Conservation (phyloP, 2,888 invertebrate genomes). For the Hedychridium roseum region DNA sequence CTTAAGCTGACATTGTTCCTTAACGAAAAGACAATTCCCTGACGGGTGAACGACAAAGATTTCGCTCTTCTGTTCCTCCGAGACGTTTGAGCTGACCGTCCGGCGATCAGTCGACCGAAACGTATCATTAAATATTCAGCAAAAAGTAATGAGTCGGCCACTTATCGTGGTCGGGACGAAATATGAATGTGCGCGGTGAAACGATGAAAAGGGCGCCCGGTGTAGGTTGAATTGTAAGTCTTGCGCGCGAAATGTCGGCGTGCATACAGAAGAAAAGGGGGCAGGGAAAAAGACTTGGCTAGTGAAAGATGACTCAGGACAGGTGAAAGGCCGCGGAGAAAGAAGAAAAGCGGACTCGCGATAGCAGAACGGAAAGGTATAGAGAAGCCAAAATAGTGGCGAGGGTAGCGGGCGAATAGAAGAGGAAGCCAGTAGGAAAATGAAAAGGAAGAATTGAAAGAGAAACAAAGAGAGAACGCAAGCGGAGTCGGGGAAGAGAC, state of each 20-base stretch:
- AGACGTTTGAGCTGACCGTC: too few species aligned
- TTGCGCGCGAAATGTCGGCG: background rate
- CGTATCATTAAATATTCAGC: slow-evolving; percentile 40
- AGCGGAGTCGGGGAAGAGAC: slow-evolving; percentile 8
- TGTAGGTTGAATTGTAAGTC: background rate
- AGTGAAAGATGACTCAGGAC: too few species aligned
- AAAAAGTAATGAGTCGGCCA: slow-evolving; percentile 37
- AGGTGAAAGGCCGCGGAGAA: background rate
- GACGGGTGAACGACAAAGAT: too few species aligned
- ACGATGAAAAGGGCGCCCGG: slow-evolving; percentile 11
- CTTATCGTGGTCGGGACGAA: slow-evolving; percentile 34
- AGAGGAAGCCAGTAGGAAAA: slow-evolving; percentile 1
- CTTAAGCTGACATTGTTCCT: too few species aligned
- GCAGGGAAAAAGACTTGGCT: too few species aligned
- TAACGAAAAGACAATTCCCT: too few species aligned
- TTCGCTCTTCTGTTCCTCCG: too few species aligned
- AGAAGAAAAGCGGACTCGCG: background rate
- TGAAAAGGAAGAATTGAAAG: background rate
- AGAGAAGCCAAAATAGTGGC: background rate
- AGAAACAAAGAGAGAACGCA: background rate
- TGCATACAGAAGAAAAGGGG: slow-evolving; percentile 22
- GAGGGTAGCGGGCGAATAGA: background rate
- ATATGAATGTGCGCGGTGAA: slow-evolving; percentile 19
- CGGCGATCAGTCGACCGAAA: too few species aligned
- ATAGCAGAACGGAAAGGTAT: background rate